phyloP scores from a whole-genome alignment of 2,888 invertebrate species.

The Apotomis capreana region DNA sequence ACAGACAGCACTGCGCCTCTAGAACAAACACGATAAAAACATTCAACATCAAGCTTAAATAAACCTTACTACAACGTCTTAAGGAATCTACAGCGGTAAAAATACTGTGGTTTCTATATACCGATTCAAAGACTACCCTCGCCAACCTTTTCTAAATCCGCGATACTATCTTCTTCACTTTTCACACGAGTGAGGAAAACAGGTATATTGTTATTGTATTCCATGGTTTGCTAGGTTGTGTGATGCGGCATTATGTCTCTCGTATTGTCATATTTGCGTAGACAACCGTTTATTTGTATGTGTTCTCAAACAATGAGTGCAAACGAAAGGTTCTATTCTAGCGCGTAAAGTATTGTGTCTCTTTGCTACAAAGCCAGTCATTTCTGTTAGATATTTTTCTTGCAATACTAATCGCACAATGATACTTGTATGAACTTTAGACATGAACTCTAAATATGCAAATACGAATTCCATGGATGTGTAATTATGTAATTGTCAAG shows the following conservation, averaged over 20 bases:
- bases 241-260: neutral
- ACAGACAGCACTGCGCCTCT: slow-evolving; percentile 33
- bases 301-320: slow-evolving; percentile 16
- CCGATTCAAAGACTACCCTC: slow-evolving; percentile 15
- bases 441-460: too few species aligned
- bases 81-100: neutral
- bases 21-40: neutral
- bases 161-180: slow-evolving; percentile 20
- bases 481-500: too few species aligned
- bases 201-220: slow-evolving; percentile 7
- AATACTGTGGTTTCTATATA: neutral
- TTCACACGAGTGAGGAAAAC: slow-evolving; percentile 1
- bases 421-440: too few species aligned
- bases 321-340: neutral
- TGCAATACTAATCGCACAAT: too few species aligned
- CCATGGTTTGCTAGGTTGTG: neutral
- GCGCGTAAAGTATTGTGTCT: neutral
- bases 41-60: neutral
- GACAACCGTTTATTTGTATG: slow-evolving; percentile 18
- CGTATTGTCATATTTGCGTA: slow-evolving; percentile 21
- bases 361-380: neutral
- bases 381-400: neutral
- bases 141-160: slow-evolving; percentile 16
- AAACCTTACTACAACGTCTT: neutral
- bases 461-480: too few species aligned